Percentiles rank a stretch among this genome's conserved stretches.
Conservation (phyloP, 2,888 invertebrate genomes). For the Diarsia rubi region DNA sequence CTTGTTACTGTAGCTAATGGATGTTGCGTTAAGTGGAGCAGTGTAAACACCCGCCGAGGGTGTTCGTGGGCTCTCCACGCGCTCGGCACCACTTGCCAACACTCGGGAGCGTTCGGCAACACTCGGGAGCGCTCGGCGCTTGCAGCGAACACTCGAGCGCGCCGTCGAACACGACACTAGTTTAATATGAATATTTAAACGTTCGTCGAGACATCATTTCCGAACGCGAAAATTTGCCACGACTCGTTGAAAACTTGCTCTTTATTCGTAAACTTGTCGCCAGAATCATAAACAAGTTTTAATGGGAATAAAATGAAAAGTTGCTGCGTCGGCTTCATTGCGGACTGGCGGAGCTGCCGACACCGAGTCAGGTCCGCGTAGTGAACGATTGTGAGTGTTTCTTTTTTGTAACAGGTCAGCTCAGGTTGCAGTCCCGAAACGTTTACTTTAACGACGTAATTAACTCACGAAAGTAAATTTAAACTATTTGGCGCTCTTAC, state of each 20-base stretch:
- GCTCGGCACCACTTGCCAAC: constrained; percentile 31
- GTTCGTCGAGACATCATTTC: constrained; percentile 64
- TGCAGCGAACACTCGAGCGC: constrained; percentile 51
- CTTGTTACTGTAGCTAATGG: constrained; percentile 66
- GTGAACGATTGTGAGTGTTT: constrained; percentile 33
- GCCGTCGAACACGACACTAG: constrained; percentile 56
- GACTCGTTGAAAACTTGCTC: constrained; percentile 62
- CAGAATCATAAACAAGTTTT: constrained; percentile 69
- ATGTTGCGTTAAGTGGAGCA: constrained; percentile 63
- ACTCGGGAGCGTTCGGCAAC: constrained; percentile 22
- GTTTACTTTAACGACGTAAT: constrained; percentile 59
- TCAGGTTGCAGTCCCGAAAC: constrained; percentile 29
- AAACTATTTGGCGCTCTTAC: constrained; percentile 39
- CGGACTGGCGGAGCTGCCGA: constrained; percentile 5
- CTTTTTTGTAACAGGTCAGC: constrained; percentile 20
- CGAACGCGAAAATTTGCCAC: constrained; percentile 49
- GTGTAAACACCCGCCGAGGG: constrained; percentile 57
- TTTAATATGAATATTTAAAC: constrained; percentile 72
- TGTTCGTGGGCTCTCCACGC: constrained; percentile 39
- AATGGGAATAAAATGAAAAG: constrained; percentile 69
- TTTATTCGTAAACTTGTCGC: constrained; percentile 67
- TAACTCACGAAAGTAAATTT: constrained; percentile 43
- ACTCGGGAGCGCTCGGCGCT: constrained; percentile 31
- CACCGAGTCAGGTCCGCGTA: constrained; percentile 13
- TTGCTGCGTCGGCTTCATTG: constrained; percentile 30